phyloP scores from a whole-genome alignment of 2,113 vertebrate species.

The Rostratula benghalensis region DNA sequence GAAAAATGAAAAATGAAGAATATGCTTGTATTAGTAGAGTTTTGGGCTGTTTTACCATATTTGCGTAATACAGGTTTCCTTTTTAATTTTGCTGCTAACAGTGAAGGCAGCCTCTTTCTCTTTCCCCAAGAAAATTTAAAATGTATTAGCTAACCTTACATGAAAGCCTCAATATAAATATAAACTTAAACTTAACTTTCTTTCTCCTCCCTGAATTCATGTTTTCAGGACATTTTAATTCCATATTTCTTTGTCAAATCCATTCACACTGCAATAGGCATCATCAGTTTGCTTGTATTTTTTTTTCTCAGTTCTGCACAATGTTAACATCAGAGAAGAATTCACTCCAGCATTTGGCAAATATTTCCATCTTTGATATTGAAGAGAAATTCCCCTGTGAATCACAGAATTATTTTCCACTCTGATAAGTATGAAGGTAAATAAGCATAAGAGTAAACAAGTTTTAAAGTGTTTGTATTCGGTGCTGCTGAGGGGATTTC shows the following conservation, averaged over 20 bases:
- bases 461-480: background rate
- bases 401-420: background rate
- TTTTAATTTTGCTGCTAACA: background rate
- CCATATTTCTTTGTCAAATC: background rate
- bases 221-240: background rate
- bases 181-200: conserved; percentile 32
- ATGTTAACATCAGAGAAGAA: background rate
- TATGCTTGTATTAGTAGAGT: background rate
- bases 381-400: background rate
- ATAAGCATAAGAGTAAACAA: background rate
- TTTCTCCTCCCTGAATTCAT: background rate
- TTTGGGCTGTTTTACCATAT: background rate
- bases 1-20: background rate
- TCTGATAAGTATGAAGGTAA: background rate
- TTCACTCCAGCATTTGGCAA: background rate
- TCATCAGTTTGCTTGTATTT: background rate
- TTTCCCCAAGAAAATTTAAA: conserved; percentile 20
- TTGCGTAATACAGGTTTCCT: background rate
- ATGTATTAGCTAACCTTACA: background rate
- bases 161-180: conserved; percentile 29
- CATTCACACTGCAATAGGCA: background rate
- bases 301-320: background rate
- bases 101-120: background rate
- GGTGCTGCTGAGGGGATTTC: background rate
- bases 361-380: background rate